These are phyloP conservation scores for Melanotaenia boesemani DNA, from an alignment of 2,797 vertebrate species.

Conservation along the genomic window DNA sequence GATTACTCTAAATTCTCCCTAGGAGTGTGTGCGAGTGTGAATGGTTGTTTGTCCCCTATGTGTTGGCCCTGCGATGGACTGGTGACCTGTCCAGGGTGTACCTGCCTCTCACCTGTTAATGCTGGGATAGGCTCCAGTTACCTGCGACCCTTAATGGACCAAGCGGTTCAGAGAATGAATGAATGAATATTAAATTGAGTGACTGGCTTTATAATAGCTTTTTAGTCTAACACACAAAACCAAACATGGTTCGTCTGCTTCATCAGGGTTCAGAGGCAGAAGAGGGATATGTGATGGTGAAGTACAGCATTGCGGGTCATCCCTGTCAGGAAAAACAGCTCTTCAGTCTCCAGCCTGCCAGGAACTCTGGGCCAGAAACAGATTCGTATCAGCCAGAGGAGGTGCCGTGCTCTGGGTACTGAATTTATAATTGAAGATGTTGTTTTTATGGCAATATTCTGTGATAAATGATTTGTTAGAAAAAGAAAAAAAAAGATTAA, in stretches of 20 bases:
- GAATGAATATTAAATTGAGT: background rate
- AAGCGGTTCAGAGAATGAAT: no score
- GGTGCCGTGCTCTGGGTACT: background rate
- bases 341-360: slow-evolving; percentile 77
- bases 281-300: slow-evolving; percentile 74
- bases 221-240: background rate
- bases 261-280: slow-evolving; percentile 68
- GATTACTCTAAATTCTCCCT: no score
- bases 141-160: no score
- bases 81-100: no score
- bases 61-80: no score
- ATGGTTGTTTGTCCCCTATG: no score
- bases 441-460: no score
- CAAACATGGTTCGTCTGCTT: background rate
- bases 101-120: no score
- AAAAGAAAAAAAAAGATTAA: no score
- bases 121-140: no score
- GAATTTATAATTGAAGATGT: background rate
- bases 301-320: slow-evolving; percentile 80
- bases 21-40: no score
- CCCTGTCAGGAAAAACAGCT: slow-evolving; percentile 69
- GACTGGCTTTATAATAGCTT: background rate
- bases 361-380: slow-evolving; percentile 69
- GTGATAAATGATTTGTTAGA: no score
- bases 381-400: background rate